A percentile compares a stretch with the other conserved stretches of the same genome.
Evolutionary conservation across 2,888 invertebrate genomes (phyloP).

Genomic region (Aleiodes testaceus): DNA sequence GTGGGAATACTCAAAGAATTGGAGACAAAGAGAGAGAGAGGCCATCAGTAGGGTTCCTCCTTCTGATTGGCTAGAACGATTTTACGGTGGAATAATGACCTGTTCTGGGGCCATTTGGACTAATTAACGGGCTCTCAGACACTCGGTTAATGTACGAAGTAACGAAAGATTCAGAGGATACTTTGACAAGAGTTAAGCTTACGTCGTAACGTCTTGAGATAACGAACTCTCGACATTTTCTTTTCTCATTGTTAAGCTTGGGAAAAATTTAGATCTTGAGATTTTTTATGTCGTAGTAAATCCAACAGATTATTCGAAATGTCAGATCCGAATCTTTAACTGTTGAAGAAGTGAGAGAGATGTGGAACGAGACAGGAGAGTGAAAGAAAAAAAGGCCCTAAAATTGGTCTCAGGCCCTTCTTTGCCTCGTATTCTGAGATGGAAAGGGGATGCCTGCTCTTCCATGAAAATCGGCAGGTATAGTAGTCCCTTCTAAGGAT

Average conservation of each 20-base stretch:
- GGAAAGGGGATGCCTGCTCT: slow-evolving; percentile 50
- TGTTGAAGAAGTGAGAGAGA: slow-evolving; percentile 7
- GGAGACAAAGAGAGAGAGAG: slow-evolving; percentile 3
- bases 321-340: slow-evolving; percentile 42
- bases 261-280: slow-evolving; percentile 30
- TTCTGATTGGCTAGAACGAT: slow-evolving; percentile 35
- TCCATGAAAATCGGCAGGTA: slow-evolving; percentile 67
- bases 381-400: slow-evolving; percentile 29
- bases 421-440: slow-evolving; percentile 21
- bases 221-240: slow-evolving; percentile 39
- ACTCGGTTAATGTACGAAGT: slow-evolving; percentile 19
- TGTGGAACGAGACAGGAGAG: slow-evolving; percentile 18
- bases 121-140: slow-evolving; percentile 48
- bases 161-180: slow-evolving; percentile 13
- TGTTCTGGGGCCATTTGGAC: slow-evolving; percentile 43
- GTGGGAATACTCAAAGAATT: background rate
- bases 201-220: slow-evolving; percentile 48
- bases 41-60: slow-evolving; percentile 1
- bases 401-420: slow-evolving; percentile 37
- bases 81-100: slow-evolving; percentile 38
- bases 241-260: slow-evolving; percentile 30
- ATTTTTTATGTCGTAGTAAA: slow-evolving; percentile 33
- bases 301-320: slow-evolving; percentile 24
- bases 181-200: slow-evolving; percentile 47
- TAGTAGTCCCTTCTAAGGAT: slow-evolving; percentile 56